These are phyloP conservation scores for Rhagium mordax DNA, from an alignment of 2,888 invertebrate species.

Conservation along the genomic window DNA sequence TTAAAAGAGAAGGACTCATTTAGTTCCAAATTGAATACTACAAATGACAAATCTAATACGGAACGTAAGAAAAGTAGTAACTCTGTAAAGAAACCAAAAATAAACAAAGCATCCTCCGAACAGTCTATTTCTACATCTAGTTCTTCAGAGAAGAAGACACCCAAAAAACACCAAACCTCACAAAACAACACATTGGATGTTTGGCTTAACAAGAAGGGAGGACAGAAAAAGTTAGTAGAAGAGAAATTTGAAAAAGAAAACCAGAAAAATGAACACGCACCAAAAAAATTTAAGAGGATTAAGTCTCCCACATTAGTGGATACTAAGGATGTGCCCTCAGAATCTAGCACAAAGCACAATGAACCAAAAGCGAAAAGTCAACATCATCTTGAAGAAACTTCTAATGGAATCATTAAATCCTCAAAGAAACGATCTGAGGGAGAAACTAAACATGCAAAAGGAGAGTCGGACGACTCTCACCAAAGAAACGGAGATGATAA, in stretches of 20 bases:
- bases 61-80: not conserved
- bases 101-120: not conserved
- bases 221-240: not conserved
- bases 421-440: not conserved
- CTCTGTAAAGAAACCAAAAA: not conserved
- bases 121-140: not conserved
- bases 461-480: not conserved
- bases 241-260: not conserved
- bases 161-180: not conserved
- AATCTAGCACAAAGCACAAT: not conserved
- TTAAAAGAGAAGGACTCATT: not conserved
- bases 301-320: not conserved
- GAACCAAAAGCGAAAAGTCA: not conserved
- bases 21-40: not conserved
- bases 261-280: too few species aligned
- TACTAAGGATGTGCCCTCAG: not conserved
- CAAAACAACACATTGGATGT: not conserved
- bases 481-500: not conserved
- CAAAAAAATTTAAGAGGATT: not conserved
- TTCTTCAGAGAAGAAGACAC: not conserved
- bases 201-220: not conserved
- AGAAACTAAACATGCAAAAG: not conserved
- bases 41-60: too few species aligned
- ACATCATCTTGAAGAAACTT: not conserved
- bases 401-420: not conserved